phyloP scores from a whole-genome alignment of 2,113 vertebrate species.

The Diglossa brunneiventris region DNA sequence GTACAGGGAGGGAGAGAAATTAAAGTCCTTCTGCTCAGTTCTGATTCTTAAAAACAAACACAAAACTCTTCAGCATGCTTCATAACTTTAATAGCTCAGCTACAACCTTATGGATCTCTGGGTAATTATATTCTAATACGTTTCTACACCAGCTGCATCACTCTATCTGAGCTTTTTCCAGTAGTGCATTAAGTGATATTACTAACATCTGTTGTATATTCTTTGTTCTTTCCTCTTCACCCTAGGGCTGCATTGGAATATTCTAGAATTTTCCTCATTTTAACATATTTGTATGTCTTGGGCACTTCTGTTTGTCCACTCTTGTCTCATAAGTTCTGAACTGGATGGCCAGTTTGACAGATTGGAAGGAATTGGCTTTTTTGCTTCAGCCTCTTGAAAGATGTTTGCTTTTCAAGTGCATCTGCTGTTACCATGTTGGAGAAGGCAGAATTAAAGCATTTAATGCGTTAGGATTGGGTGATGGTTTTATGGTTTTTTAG shows the following conservation, averaged over 20 bases:
- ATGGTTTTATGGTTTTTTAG: not conserved
- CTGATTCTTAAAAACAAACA: not conserved
- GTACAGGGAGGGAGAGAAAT: not conserved
- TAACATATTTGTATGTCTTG: not conserved
- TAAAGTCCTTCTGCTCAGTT: not conserved
- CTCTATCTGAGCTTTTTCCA: not conserved
- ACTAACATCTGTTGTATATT: not conserved
- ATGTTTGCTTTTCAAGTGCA: not conserved
- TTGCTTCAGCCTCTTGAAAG: not conserved
- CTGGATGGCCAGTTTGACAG: not conserved
- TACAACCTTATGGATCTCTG: not conserved
- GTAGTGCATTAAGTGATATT: not conserved
- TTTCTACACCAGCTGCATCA: not conserved
- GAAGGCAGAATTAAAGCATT: not conserved
- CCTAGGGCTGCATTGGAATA: not conserved
- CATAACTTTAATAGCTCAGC: not conserved
- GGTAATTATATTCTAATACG: conserved; percentile 8
- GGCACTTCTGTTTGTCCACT: not conserved
- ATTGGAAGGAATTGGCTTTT: not conserved
- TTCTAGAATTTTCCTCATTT: not conserved
- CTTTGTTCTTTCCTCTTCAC: not conserved
- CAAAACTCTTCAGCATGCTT: not conserved
- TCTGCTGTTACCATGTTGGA: not conserved
- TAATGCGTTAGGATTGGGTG: not conserved
- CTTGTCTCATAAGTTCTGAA: not conserved